A percentile compares a stretch with the other conserved stretches of the same genome.
phyloP scores from a whole-genome alignment of 2,888 invertebrate genomes.

The Heteromurus nitidus region DNA sequence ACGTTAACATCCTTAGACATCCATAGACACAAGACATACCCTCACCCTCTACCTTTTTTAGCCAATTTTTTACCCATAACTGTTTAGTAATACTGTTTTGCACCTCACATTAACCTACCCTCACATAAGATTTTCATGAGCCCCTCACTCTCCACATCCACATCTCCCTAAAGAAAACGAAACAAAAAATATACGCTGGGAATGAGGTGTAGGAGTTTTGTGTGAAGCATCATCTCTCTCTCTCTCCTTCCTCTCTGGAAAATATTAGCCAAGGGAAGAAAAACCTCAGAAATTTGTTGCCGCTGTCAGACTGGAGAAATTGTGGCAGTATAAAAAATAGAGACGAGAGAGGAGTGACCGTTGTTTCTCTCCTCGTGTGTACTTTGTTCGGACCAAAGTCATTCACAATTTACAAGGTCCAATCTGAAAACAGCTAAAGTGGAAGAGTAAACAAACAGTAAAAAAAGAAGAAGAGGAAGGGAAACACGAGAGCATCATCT shows the following conservation, averaged over 20 bases:
- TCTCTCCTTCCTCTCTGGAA: not conserved
- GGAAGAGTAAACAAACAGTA: not conserved
- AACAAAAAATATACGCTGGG: not conserved
- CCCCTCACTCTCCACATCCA: too few species aligned
- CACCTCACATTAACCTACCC: not conserved
- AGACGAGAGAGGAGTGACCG: not conserved
- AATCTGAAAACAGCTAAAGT: not conserved
- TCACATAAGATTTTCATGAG: constrained; percentile 1
- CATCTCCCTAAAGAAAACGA: too few species aligned
- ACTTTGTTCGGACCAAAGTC: not conserved
- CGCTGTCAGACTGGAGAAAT: constrained; percentile 28
- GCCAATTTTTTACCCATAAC: not conserved
- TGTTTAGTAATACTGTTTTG: not conserved
- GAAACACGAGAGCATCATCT: too few species aligned
- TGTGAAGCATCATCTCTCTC: not conserved
- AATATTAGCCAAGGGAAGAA: constrained; percentile 14
- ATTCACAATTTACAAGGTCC: not conserved
- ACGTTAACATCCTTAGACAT: too few species aligned
- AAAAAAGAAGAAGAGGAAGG: too few species aligned
- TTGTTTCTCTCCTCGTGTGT: not conserved
- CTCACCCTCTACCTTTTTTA: too few species aligned
- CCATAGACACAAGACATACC: too few species aligned
- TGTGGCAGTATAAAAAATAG: constrained; percentile 19
- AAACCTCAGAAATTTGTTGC: constrained; percentile 27
- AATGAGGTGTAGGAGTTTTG: not conserved